Evolutionary conservation across 1,140 invertebrate genomes (phyloP).

Genomic region (Notospermus geniculatus): DNA sequence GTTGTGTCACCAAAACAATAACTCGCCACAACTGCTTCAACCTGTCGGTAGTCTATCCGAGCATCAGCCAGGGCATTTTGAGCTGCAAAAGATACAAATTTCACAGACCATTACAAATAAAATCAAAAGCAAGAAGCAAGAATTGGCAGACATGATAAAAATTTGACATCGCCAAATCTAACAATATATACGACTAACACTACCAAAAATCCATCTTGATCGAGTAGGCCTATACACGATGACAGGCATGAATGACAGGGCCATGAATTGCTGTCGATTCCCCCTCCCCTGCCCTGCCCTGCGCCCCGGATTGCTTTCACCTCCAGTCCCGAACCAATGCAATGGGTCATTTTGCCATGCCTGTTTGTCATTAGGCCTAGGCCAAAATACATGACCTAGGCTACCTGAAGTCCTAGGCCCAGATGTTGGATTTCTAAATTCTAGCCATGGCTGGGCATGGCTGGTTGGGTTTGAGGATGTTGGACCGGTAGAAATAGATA

Average conservation of each 20-base stretch:
- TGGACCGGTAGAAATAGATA: too few species aligned
- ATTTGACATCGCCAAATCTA: background rate
- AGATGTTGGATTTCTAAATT: too few species aligned
- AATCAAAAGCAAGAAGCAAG: background rate
- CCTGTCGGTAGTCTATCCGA: constrained; percentile 68
- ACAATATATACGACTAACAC: background rate
- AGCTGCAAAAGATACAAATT: constrained; percentile 55
- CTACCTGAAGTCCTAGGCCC: too few species aligned
- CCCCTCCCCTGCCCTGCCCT: too few species aligned
- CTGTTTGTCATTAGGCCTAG: too few species aligned
- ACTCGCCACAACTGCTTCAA: constrained; percentile 86
- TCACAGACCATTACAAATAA: background rate
- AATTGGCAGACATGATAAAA: background rate
- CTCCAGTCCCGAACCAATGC: too few species aligned
- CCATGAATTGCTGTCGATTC: too few species aligned
- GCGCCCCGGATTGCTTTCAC: too few species aligned
- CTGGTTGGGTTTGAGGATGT: too few species aligned
- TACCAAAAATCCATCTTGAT: background rate
- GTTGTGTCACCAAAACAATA: constrained; percentile 97
- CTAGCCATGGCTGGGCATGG: too few species aligned
- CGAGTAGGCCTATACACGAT: background rate
- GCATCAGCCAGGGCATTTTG: constrained; percentile 81
- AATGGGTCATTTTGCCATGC: too few species aligned
- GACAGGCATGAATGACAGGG: background rate
- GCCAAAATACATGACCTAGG: too few species aligned